These are phyloP conservation scores for Drosophila atripex DNA, from an alignment of 2,888 invertebrate species.

Conservation along the genomic window DNA sequence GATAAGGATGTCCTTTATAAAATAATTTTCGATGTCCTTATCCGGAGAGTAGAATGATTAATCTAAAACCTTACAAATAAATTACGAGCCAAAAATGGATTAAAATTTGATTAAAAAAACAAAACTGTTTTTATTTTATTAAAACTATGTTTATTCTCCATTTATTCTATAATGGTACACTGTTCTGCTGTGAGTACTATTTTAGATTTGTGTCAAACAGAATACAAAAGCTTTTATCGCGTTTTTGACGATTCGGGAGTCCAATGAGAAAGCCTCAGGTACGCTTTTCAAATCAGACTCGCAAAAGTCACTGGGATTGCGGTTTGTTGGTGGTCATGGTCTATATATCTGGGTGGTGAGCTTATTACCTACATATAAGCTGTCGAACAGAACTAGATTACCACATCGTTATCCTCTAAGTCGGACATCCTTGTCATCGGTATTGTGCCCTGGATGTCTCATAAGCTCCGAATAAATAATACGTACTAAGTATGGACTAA, in stretches of 20 bases:
- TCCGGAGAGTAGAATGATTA: too few relatives aligned
- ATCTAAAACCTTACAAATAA: too few relatives aligned
- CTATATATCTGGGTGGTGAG: constrained; percentile 42
- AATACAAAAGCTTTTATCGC: constrained; percentile 52
- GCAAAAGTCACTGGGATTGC: constrained; percentile 72
- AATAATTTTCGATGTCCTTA: not conserved
- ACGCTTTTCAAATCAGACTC: constrained; percentile 82
- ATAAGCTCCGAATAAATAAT: constrained; percentile 64
- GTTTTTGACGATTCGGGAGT: constrained; percentile 83
- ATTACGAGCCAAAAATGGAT: not conserved
- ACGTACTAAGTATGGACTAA: constrained; percentile 68
- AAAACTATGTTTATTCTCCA: constrained; percentile 29
- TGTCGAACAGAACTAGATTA: constrained; percentile 57
- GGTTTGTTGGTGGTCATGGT: constrained; percentile 58
- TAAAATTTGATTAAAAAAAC: too few relatives aligned
- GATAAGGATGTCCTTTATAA: not conserved
- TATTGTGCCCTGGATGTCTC: constrained; percentile 17
- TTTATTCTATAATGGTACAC: constrained; percentile 35
- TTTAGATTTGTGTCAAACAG: constrained; percentile 47
- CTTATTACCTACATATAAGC: constrained; percentile 50
- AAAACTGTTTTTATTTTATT: not conserved
- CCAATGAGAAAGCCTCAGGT: constrained; percentile 81
- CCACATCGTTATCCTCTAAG: constrained; percentile 43
- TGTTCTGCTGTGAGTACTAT: constrained; percentile 26
- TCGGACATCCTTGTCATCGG: not conserved